These are phyloP conservation scores for Cromileptes altivelis DNA, from an alignment of 2,113 vertebrate species.

Conservation along the genomic window DNA sequence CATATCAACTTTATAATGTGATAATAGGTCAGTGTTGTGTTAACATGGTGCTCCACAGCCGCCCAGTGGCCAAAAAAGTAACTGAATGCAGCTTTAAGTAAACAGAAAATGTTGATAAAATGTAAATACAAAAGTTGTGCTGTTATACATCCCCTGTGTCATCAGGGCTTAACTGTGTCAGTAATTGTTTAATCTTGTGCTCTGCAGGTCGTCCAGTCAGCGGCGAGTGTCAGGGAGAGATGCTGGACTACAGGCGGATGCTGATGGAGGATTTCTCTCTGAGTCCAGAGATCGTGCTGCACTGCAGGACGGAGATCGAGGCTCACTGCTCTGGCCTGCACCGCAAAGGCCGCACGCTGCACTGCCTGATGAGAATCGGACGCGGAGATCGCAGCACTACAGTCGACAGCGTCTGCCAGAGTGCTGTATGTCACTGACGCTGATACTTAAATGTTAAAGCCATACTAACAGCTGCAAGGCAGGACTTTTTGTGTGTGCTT, in stretches of 20 bases:
- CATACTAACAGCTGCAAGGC: background rate
- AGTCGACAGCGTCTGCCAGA: conserved; percentile 90
- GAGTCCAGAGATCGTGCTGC: conserved; percentile 96
- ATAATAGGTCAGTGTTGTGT: background rate
- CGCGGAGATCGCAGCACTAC: conserved; percentile 90
- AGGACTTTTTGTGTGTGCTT: background rate
- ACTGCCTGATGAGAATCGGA: conserved; percentile 95
- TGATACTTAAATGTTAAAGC: background rate
- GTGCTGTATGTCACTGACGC: conserved; percentile 84
- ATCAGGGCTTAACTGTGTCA: background rate
- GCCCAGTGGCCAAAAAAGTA: background rate
- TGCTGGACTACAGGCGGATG: conserved; percentile 98
- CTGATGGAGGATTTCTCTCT: conserved; percentile 98
- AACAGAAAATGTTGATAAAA: background rate
- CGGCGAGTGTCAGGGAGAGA: conserved; percentile 97
- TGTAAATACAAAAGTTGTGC: background rate
- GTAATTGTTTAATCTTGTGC: background rate
- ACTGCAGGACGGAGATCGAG: conserved; percentile 95
- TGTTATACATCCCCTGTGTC: background rate
- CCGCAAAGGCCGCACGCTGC: conserved; percentile 95
- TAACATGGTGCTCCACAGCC: background rate
- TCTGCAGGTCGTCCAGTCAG: conserved; percentile 91
- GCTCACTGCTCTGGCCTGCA: conserved; percentile 95
- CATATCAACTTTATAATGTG: background rate
- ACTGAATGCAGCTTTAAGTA: background rate